phyloP scores from a whole-genome alignment of 2,113 vertebrate genomes.

The Colossoma macropomum region DNA sequence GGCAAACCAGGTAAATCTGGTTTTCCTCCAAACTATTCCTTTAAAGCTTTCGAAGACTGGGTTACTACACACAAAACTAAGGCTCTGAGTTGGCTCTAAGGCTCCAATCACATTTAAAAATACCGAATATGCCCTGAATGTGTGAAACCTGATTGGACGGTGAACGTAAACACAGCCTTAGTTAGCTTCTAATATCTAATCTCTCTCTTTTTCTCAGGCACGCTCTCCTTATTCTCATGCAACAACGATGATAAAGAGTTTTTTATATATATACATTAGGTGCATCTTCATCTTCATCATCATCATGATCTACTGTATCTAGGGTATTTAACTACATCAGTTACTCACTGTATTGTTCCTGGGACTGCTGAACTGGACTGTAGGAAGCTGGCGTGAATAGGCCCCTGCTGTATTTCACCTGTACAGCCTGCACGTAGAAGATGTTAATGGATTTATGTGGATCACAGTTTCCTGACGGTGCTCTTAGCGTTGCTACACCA shows the following conservation, averaged over 20 bases:
- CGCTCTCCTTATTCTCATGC: background rate
- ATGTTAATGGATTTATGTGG: background rate
- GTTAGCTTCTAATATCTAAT: background rate
- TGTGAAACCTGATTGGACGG: background rate
- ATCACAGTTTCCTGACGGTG: background rate
- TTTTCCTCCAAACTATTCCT: too few relatives aligned
- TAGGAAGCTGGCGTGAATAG: background rate
- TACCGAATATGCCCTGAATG: background rate
- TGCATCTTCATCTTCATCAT: background rate
- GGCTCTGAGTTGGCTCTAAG: too few relatives aligned
- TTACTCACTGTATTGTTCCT: background rate
- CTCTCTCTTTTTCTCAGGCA: background rate
- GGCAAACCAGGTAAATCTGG: too few relatives aligned
- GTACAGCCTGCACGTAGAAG: background rate
- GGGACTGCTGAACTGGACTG: background rate
- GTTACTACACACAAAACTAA: too few relatives aligned
- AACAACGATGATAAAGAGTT: background rate
- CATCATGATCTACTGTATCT: background rate
- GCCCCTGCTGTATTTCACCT: background rate
- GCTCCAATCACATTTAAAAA: too few relatives aligned
- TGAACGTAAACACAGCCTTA: background rate
- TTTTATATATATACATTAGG: background rate
- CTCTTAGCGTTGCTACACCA: conserved; percentile 2
- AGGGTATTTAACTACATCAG: background rate
- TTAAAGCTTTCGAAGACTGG: too few relatives aligned